A percentile compares a stretch with the other conserved stretches of the same genome.
phyloP scores from a whole-genome alignment of 2,797 vertebrate species.

The Clarias pachynema region DNA sequence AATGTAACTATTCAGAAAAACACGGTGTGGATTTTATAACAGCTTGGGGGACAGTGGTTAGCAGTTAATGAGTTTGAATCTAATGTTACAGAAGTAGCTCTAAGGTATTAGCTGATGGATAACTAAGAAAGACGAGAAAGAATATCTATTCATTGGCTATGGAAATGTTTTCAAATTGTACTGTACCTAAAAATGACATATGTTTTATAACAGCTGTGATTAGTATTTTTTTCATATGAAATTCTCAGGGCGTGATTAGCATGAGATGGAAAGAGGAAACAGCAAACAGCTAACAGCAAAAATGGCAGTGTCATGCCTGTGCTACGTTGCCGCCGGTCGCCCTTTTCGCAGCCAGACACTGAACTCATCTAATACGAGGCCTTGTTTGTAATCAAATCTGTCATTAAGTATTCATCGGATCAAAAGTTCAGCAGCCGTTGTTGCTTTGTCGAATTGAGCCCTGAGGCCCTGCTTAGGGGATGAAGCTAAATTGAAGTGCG shows the following conservation, averaged over 20 bases:
- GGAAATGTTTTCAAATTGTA: not conserved
- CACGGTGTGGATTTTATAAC: not conserved
- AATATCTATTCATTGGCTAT: not conserved
- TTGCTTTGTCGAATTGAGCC: constrained; percentile 80
- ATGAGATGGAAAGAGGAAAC: no score
- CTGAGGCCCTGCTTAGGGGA: constrained; percentile 66
- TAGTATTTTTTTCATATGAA: not conserved
- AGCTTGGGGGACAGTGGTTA: constrained; percentile 2
- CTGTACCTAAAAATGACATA: not conserved
- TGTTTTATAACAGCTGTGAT: not conserved
- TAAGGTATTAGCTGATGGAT: not conserved
- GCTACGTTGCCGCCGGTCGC: constrained; percentile 69
- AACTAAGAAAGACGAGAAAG: not conserved
- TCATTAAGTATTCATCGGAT: constrained; percentile 96
- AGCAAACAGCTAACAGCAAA: constrained; percentile 16
- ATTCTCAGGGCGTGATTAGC: not conserved
- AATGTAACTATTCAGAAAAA: not conserved
- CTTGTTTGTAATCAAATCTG: constrained; percentile 90
- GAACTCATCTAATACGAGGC: constrained; percentile 83
- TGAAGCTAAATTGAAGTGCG: constrained; percentile 86
- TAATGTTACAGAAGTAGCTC: constrained; percentile 18
- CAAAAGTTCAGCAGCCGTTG: constrained; percentile 90
- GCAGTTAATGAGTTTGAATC: not conserved
- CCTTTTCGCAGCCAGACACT: constrained; percentile 80
- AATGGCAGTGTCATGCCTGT: constrained; percentile 54